phyloP scores from a whole-genome alignment of 2,888 invertebrate genomes.

The Parnassius glacialis region DNA sequence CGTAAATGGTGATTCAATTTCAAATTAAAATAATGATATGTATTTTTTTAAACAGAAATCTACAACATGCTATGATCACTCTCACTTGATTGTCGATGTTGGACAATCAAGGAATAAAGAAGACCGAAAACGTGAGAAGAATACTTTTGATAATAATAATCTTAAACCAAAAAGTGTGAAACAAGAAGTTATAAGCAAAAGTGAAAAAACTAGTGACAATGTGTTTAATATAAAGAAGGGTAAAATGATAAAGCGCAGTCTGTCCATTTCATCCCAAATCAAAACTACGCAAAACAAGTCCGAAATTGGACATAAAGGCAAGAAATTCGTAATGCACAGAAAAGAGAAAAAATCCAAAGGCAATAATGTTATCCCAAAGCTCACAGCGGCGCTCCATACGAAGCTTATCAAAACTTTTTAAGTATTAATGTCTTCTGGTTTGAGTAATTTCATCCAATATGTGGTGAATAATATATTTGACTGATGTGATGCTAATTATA shows the following conservation, averaged over 20 bases:
- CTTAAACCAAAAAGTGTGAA: constrained; percentile 33
- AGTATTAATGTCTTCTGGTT: too few relatives aligned
- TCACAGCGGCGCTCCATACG: constrained; percentile 32
- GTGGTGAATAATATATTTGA: background rate
- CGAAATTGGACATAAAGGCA: constrained; percentile 64
- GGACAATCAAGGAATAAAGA: constrained; percentile 32
- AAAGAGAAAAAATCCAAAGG: constrained; percentile 58
- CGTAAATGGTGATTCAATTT: too few relatives aligned
- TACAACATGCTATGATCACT: constrained; percentile 68
- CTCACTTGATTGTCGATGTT: constrained; percentile 54
- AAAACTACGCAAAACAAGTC: constrained; percentile 73
- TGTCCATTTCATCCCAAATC: constrained; percentile 65
- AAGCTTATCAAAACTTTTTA: too few relatives aligned
- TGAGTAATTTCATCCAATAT: too few relatives aligned
- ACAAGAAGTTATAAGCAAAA: constrained; percentile 35
- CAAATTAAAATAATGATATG: too few relatives aligned
- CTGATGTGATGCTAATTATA: constrained; percentile 16
- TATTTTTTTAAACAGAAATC: constrained; percentile 53
- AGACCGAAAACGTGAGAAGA: constrained; percentile 35
- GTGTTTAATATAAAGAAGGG: constrained; percentile 49
- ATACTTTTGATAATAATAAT: constrained; percentile 37
- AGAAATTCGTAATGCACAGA: constrained; percentile 62
- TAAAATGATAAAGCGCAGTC: constrained; percentile 61
- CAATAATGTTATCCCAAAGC: constrained; percentile 51
- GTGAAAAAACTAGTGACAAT: constrained; percentile 37